These are phyloP conservation scores for Ianthella basta DNA, from an alignment of 37 sponge, comb jelly and placozoan genomes.

Conservation along the genomic window DNA sequence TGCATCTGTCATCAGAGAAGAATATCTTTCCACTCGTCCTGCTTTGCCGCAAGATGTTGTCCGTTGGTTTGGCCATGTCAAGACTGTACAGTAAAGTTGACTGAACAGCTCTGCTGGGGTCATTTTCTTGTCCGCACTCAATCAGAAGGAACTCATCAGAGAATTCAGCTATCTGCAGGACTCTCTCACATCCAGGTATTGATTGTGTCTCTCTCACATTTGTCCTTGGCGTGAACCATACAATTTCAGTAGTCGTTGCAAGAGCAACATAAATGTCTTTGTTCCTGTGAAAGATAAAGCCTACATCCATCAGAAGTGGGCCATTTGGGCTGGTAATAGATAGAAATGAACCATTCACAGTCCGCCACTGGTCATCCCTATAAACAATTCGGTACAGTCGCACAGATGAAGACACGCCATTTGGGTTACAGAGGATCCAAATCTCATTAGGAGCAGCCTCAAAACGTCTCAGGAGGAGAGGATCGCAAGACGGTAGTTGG, in stretches of 20 bases:
- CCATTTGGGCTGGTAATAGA: not conserved
- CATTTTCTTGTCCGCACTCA: conserved; percentile 1
- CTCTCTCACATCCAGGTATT: not conserved
- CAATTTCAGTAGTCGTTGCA: not conserved
- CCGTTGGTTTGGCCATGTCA: not conserved
- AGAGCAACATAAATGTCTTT: not conserved
- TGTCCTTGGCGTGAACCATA: not conserved
- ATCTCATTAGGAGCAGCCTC: not conserved
- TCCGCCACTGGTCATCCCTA: no score
- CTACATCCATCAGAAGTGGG: not conserved
- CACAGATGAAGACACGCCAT: not conserved
- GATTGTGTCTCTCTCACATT: not conserved
- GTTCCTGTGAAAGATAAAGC: not conserved
- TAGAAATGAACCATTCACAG: not conserved
- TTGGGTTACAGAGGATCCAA: not conserved
- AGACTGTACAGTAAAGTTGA: not conserved
- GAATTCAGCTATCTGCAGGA: not conserved
- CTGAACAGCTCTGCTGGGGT: not conserved
- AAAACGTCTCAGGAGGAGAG: not conserved
- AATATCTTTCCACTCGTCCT: not conserved
- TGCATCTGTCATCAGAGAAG: not conserved
- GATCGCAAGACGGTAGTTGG: not conserved
- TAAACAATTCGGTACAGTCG: no score
- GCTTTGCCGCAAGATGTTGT: not conserved
- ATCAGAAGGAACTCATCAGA: not conserved